These are phyloP conservation scores for Bettongia penicillata DNA, from an alignment of 2,113 vertebrate genomes.

Conservation along the genomic window DNA sequence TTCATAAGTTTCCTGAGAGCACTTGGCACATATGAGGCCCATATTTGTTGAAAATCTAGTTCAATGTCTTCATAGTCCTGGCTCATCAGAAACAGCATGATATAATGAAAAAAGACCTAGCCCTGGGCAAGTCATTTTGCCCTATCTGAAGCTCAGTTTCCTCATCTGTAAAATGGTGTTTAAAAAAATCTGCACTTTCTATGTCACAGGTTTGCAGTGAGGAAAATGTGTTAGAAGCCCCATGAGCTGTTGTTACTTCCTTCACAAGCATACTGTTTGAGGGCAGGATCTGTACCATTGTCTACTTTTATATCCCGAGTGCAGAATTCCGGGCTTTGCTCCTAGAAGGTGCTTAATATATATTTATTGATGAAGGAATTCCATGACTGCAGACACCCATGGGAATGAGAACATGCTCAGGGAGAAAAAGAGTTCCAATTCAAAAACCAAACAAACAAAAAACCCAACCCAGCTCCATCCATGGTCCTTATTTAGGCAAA, in stretches of 20 bases:
- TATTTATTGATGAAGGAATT: not conserved
- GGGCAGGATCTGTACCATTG: conserved; percentile 5
- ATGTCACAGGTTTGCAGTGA: too few relatives aligned
- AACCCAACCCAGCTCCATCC: not conserved
- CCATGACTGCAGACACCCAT: not conserved
- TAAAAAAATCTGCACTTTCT: not conserved
- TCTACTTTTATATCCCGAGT: not conserved
- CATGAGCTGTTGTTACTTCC: not conserved
- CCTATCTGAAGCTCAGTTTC: not conserved
- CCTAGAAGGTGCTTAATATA: conserved; percentile 13
- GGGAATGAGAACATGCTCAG: not conserved
- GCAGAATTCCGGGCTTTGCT: not conserved
- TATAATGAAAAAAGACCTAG: too few relatives aligned
- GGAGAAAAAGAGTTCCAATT: not conserved
- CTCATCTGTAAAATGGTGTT: not conserved
- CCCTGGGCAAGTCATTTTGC: too few relatives aligned
- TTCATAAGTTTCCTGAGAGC: too few relatives aligned
- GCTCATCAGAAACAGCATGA: too few relatives aligned
- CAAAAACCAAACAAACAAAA: too few relatives aligned
- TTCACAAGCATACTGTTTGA: not conserved
- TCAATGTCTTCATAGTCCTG: too few relatives aligned
- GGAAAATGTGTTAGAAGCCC: not conserved
- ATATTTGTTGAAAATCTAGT: too few relatives aligned
- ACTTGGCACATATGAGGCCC: too few relatives aligned
- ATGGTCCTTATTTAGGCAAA: not conserved